These are phyloP conservation scores for Oncorhynchus clarkii DNA, from an alignment of 2,113 vertebrate species.

Conservation along the genomic window DNA sequence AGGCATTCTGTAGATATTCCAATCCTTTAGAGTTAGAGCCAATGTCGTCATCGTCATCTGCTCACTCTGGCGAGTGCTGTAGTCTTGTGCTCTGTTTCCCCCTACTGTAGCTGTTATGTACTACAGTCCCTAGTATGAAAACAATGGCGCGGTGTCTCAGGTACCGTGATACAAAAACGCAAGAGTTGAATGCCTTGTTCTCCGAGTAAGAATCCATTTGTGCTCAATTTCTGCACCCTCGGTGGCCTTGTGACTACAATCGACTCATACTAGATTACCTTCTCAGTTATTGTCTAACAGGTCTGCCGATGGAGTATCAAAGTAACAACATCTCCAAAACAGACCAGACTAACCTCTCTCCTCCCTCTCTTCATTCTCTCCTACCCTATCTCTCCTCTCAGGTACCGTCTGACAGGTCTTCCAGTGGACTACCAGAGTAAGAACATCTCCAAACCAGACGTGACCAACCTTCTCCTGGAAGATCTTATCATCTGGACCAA, in stretches of 20 bases:
- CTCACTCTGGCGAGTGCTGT: neutral
- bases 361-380: slow-evolving; percentile 48
- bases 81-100: neutral
- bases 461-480: slow-evolving; percentile 91
- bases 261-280: neutral
- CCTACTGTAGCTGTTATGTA: neutral
- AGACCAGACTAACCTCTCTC: slow-evolving; percentile 86
- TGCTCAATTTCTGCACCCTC: too few species aligned
- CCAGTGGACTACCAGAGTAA: slow-evolving; percentile 97
- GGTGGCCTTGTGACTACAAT: too few species aligned
- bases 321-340: slow-evolving; percentile 94
- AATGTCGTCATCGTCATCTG: neutral
- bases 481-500: slow-evolving; percentile 99
- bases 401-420: slow-evolving; percentile 93
- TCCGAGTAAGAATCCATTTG: too few species aligned
- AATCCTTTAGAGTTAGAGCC: neutral
- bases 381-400: slow-evolving; percentile 45
- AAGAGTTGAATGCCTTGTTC: too few species aligned
- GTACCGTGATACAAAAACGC: too few species aligned
- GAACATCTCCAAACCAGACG: slow-evolving; percentile 90
- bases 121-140: neutral
- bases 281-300: slow-evolving; percentile 90
- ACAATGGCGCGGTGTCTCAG: too few species aligned
- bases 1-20: neutral
- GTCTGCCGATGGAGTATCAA: slow-evolving; percentile 92